phyloP scores from a whole-genome alignment of 2,797 vertebrate genomes.

The Characodon lateralis region DNA sequence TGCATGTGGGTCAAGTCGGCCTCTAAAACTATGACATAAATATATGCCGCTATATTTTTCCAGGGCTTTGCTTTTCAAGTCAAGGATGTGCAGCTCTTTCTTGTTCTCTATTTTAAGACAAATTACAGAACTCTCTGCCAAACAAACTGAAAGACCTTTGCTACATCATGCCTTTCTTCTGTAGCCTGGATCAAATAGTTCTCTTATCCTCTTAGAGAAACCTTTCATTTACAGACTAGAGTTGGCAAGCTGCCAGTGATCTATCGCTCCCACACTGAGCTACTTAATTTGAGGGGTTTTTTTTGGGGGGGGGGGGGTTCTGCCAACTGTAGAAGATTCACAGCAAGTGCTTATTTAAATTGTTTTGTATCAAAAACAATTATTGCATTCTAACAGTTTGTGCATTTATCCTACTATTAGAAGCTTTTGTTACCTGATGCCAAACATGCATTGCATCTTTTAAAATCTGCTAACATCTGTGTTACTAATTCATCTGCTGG shows the following conservation, averaged over 20 bases:
- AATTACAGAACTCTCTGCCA: constrained; percentile 33
- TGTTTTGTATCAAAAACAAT: neutral
- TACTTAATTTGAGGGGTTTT: constrained; percentile 5
- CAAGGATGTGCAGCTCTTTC: constrained; percentile 4
- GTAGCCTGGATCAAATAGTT: constrained; percentile 44
- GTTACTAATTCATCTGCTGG: neutral
- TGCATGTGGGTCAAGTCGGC: too few species aligned
- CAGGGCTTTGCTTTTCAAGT: constrained; percentile 5
- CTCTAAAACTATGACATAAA: too few species aligned
- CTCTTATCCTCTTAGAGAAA: constrained; percentile 32
- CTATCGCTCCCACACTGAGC: constrained; percentile 28
- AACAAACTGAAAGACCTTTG: constrained; percentile 29
- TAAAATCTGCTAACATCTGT: neutral
- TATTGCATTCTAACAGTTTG: neutral
- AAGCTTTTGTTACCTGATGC: neutral
- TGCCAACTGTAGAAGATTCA: constrained; percentile 25
- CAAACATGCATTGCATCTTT: neutral
- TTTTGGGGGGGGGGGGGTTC: neutral
- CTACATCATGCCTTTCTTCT: constrained; percentile 39
- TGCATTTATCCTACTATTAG: neutral
- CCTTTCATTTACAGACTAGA: constrained; percentile 29
- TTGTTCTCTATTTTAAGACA: constrained; percentile 21
- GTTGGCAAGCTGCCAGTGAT: constrained; percentile 38
- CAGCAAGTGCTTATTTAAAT: constrained; percentile 8
- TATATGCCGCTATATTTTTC: constrained; percentile 21